phyloP scores from a whole-genome alignment of 2,888 invertebrate species.

The Metalampra italica region DNA sequence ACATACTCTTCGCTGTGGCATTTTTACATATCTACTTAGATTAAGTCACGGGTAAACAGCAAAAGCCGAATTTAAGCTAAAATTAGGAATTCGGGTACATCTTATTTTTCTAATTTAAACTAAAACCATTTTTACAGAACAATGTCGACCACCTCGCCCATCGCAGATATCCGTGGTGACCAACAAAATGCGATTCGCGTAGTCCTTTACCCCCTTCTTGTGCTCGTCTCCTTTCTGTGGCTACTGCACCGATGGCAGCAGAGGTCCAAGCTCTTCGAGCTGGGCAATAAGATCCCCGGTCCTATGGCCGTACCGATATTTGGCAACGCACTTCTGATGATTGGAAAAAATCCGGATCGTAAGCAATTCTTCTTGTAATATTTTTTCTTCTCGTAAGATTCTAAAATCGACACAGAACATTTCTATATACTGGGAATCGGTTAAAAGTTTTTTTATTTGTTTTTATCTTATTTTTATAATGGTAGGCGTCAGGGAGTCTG shows the following conservation, averaged over 20 bases:
- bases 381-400: no score
- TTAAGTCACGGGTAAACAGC: no score
- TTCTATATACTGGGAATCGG: no score
- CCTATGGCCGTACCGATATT: conserved; percentile 82
- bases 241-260: conserved; percentile 68
- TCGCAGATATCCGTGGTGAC: conserved; percentile 20
- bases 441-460: no score
- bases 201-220: conserved; percentile 34
- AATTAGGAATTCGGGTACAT: no score
- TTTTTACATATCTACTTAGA: no score
- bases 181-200: conserved; percentile 21
- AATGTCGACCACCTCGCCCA: conserved; percentile 26
- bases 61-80: no score
- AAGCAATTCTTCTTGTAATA: conserved; percentile 9
- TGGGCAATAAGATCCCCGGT: conserved; percentile 84
- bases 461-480: no score
- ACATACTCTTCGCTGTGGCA: no score
- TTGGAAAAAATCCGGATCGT: conserved; percentile 82
- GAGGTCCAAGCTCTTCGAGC: conserved; percentile 69
- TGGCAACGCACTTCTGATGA: conserved; percentile 82
- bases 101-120: no score
- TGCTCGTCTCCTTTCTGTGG: conserved; percentile 41
- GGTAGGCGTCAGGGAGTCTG: no score
- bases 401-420: no score
- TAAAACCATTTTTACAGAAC: conserved; percentile 15